phyloP scores from a whole-genome alignment of 2,888 invertebrate species.

The Thymelicus lineola region DNA sequence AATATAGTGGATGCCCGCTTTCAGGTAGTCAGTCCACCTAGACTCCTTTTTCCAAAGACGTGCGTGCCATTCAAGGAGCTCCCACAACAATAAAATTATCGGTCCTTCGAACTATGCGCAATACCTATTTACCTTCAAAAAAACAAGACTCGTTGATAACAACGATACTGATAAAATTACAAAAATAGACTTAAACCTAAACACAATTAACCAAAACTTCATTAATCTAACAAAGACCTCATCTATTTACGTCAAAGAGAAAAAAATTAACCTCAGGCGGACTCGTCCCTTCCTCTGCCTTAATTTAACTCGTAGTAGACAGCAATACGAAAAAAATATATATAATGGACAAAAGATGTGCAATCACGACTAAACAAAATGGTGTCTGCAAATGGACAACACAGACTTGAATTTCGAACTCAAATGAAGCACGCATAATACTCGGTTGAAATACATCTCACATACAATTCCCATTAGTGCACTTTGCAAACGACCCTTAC shows the following conservation, averaged over 20 bases:
- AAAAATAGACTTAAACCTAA: neutral
- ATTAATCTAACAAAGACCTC: constrained; percentile 36
- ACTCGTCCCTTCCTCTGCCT: constrained; percentile 17
- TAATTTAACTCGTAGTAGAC: constrained; percentile 22
- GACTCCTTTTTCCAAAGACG: too few species aligned
- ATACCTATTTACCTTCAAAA: too few species aligned
- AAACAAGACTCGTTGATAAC: neutral
- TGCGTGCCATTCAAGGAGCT: too few species aligned
- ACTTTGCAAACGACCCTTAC: constrained; percentile 75
- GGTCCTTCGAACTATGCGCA: too few species aligned
- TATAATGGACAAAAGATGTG: constrained; percentile 36
- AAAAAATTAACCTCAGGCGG: constrained; percentile 19
- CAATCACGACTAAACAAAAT: constrained; percentile 36
- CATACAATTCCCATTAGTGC: constrained; percentile 77
- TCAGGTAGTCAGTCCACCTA: too few species aligned
- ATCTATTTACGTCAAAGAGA: constrained; percentile 34
- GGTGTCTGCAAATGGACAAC: constrained; percentile 35
- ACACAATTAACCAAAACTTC: constrained; percentile 18
- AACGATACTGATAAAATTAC: neutral
- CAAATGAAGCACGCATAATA: constrained; percentile 36
- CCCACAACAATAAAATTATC: too few species aligned
- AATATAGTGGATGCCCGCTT: too few species aligned
- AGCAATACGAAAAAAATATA: constrained; percentile 18
- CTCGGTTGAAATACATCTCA: constrained; percentile 49
- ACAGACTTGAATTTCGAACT: constrained; percentile 33